Conservation (phyloP, 2,797 vertebrate species). For the Acipenser transmontanus region DNA sequence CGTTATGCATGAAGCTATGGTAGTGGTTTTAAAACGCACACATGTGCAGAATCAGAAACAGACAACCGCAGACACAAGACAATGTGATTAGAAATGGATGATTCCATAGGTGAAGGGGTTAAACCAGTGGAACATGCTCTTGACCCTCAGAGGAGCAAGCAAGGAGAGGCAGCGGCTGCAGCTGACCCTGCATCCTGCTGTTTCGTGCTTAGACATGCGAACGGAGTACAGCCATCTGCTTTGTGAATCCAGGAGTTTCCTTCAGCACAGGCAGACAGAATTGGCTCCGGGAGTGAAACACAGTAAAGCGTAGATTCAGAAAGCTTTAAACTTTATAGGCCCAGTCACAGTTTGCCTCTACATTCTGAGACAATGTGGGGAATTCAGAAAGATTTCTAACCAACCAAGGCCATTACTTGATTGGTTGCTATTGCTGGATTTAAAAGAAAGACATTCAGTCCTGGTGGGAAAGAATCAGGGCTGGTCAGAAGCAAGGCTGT, state of each 20-base stretch:
- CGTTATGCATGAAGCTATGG: no score
- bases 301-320: constrained; percentile 2
- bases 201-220: neutral
- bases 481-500: constrained; percentile 36
- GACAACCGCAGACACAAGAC: neutral
- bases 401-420: constrained; percentile 13
- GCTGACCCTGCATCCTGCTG: neutral
- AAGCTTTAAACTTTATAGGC: constrained; percentile 1
- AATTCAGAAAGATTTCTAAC: constrained; percentile 15
- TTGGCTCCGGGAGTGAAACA: constrained; percentile 4
- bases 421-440: neutral
- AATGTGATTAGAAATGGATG: neutral
- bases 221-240: constrained; percentile 1
- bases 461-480: neutral
- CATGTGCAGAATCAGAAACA: neutral
- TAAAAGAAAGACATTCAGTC: neutral
- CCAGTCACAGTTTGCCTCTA: neutral
- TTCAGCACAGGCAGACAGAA: constrained; percentile 5
- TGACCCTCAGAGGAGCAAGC: neutral
- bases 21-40: no score
- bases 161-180: neutral
- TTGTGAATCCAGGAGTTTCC: constrained; percentile 12
- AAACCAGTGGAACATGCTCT: neutral
- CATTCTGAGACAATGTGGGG: constrained; percentile 1
- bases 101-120: neutral